Base-by-base conservation (phyloP, 1,140 invertebrate species). In the Drosophila sp. region DNA sequence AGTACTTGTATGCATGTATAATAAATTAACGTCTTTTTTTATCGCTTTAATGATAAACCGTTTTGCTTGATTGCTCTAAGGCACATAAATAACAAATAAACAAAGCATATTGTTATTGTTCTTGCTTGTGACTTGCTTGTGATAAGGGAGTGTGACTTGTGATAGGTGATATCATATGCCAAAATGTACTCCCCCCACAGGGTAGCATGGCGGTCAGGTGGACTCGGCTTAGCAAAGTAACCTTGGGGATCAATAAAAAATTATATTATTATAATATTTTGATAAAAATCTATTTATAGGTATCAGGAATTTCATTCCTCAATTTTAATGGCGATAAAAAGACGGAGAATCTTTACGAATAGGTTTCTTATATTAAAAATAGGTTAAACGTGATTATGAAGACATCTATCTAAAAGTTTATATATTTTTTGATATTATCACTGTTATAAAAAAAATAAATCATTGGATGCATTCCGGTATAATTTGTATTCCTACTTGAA, bases 11-110 rank as follows among this genome's bases (percentile, higher is more conserved):
- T 80, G 41, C 77, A 38, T 78, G 41, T 51, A 72, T 67, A 84
- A 86, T 87, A 86, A 86, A 86, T 86, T 82, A 82, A 86, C 75
- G 82, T 86, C 66, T 84, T 86, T 73, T 84, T 86, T 87, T 86
- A 86, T 86, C 82, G 76, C 78, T 78, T 69, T 66, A 78, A 86
- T 86, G 78, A 86, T 89, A 86, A 86, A 86, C 71, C 83, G 82
- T 87, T 86, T 86, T 86, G 81, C 78, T 89, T 86, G 82, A 89
- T 83, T 83, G 80, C 63, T 76, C 80, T 83, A 84, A 83, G 71
- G 82, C 83, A 63, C 75, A 87, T 87, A 86, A 86, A 86, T 82
- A 78, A 78, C 65, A 76, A 86, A 81, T 72, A 86, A 86, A 87
- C 84, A 86, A 86, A 87, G 74, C 70, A 61, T 76, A 50, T 65